These are phyloP conservation scores for Drosophila kohkoa DNA, from an alignment of 1,140 invertebrate genomes.

Conservation along the genomic window DNA sequence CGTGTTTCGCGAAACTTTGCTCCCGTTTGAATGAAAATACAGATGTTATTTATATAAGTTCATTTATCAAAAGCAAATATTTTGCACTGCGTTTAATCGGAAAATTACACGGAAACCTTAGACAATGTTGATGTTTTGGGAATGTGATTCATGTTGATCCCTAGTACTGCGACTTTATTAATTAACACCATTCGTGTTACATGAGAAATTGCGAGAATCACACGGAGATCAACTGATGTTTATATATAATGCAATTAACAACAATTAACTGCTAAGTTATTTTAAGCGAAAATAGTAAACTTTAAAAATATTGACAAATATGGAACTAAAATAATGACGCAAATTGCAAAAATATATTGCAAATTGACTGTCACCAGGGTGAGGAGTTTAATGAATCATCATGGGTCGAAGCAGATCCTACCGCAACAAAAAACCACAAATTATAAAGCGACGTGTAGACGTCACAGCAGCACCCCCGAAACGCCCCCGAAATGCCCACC, in stretches of 20 bases:
- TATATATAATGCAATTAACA: neutral
- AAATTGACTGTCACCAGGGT: neutral
- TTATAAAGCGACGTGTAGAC: slow-evolving; percentile 15
- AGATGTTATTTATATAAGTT: slow-evolving; percentile 20
- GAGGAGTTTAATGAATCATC: slow-evolving; percentile 9
- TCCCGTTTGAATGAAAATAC: neutral
- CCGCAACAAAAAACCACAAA: slow-evolving; percentile 55
- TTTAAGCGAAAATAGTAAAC: neutral
- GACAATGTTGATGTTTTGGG: neutral
- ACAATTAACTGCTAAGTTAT: neutral
- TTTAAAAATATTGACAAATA: neutral
- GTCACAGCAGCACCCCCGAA: slow-evolving; percentile 31
- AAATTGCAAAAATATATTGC: slow-evolving; percentile 3
- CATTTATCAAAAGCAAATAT: slow-evolving; percentile 46
- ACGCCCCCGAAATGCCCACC: neutral
- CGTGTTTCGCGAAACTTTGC: neutral
- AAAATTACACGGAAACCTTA: slow-evolving; percentile 43
- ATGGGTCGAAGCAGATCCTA: slow-evolving; percentile 9
- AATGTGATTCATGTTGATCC: slow-evolving; percentile 54
- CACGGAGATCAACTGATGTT: neutral
- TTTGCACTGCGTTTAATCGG: slow-evolving; percentile 30
- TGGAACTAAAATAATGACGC: slow-evolving; percentile 14
- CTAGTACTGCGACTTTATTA: neutral
- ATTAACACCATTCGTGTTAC: slow-evolving; percentile 25
- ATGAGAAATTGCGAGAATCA: neutral